A percentile compares a stretch with the other conserved stretches of the same genome.
Evolutionary conservation across 1,140 invertebrate genomes (phyloP).

Genomic region (Drosophila biarmipes): DNA sequence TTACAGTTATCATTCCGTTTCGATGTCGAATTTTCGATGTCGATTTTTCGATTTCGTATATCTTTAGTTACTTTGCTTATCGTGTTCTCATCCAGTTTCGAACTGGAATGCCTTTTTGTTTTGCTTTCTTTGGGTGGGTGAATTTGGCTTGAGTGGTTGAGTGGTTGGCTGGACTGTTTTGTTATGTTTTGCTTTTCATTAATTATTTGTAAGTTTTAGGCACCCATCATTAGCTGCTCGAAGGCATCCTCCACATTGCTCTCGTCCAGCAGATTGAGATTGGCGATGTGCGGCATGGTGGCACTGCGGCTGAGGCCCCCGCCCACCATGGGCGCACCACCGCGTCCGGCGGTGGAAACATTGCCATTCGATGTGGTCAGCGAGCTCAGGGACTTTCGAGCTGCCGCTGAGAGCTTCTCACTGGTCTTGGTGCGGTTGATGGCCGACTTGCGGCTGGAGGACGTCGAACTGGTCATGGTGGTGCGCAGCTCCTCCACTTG

Average conservation of each 20-base stretch:
- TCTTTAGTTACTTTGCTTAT: not conserved
- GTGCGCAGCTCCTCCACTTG: conserved; percentile 55
- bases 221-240: conserved; percentile 89
- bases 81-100: conserved; percentile 44
- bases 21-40: conserved; percentile 28
- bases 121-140: conserved; percentile 10
- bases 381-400: conserved; percentile 76
- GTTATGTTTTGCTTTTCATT: not conserved
- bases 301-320: conserved; percentile 87
- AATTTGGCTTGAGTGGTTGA: conserved; percentile 30
- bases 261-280: conserved; percentile 88
- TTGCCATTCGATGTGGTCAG: conserved; percentile 75
- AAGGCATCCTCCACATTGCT: conserved; percentile 91
- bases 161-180: conserved; percentile 31
- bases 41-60: conserved; percentile 31
- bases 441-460: conserved; percentile 70
- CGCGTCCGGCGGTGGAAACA: conserved; percentile 65
- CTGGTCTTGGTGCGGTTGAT: conserved; percentile 85
- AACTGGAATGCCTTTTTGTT: conserved; percentile 44
- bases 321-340: conserved; percentile 45
- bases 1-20: conserved; percentile 48
- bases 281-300: conserved; percentile 90
- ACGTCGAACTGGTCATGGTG: conserved; percentile 50
- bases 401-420: conserved; percentile 85
- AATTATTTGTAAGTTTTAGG: conserved; percentile 48